These are phyloP conservation scores for Penaeus japonicus DNA, from an alignment of 1,140 invertebrate species.

Conservation along the genomic window DNA sequence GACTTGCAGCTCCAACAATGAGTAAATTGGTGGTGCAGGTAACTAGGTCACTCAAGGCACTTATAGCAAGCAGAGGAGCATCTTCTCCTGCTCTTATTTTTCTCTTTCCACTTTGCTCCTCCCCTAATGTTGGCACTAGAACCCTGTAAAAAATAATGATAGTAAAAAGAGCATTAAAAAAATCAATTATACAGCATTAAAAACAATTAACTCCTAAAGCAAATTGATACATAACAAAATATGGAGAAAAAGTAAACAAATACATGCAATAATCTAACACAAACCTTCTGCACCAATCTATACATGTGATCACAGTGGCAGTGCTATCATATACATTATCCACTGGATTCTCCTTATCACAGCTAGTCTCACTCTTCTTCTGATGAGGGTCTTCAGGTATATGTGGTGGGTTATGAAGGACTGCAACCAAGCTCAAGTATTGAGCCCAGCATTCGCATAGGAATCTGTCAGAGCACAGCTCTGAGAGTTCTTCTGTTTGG, in stretches of 20 bases:
- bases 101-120: conserved; percentile 23
- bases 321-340: neutral
- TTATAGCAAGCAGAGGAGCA: neutral
- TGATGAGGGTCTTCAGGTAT: neutral
- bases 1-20: conserved; percentile 30
- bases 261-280: too few species aligned
- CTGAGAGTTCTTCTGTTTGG: conserved; percentile 21
- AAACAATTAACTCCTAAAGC: neutral
- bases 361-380: neutral
- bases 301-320: too few species aligned
- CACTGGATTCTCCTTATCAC: neutral
- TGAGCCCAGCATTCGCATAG: conserved; percentile 45
- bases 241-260: too few species aligned
- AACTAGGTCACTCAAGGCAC: neutral
- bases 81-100: conserved; percentile 21
- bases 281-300: too few species aligned
- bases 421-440: conserved; percentile 44
- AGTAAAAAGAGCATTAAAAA: neutral
- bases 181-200: too few species aligned
- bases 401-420: conserved; percentile 31
- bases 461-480: conserved; percentile 42
- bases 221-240: too few species aligned
- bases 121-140: neutral
- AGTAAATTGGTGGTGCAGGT: conserved; percentile 18
- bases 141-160: neutral